Base-by-base conservation (phyloP, 1,140 invertebrate genomes). In the Drosophila punjabiensis region DNA sequence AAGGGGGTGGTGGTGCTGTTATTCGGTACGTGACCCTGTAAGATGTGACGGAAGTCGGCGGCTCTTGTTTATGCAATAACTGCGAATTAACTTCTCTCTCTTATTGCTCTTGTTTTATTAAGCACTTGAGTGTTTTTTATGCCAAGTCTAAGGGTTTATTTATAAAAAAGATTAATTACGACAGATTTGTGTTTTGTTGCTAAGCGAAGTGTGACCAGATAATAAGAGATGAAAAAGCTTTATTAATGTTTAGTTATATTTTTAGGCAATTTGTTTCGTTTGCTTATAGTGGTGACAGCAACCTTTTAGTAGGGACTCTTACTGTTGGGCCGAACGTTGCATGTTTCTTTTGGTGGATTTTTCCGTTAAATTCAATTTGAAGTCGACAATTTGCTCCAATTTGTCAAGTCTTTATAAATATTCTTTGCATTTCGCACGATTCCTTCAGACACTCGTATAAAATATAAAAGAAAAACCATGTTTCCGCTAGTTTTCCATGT, bases 121-220 rank as follows among this genome's bases (percentile, higher is more conserved):
- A 9, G 1, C 20, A 67, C 32, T 37, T 45, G 6, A 8, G 28
- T 7, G 37, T 32, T 55, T 67, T 32, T 37, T 7, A 20, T 45
- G 11, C 5, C 13, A 52, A 28, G n/a, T 18, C 30, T 64, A 8
- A 18, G 5, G n/a, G 20, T 68, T 67, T 53, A 53, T 68, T 68
- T 53, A 70, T 52, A 67, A 55, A 53, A 43, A 55, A 68, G 24
- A 67, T 67, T 64, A 45, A 63, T 70, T 45, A 41, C 64, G 39
- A 20, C n/a, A 35, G 41, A 50, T 45, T 45, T 30, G 43, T 67
- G 47, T 70, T 66, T 70, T 68, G 61, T 55, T 48, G 47, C 61
- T 16, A 33, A 13, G 33, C 3, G 3, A 39, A 39, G 53, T 56
- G 53, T 56, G 14, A 39, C 53, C 53, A 56, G 33, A n/a, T 4